Conservation (phyloP, 2,888 invertebrate genomes). For the Rhorus exstirpatorius region DNA sequence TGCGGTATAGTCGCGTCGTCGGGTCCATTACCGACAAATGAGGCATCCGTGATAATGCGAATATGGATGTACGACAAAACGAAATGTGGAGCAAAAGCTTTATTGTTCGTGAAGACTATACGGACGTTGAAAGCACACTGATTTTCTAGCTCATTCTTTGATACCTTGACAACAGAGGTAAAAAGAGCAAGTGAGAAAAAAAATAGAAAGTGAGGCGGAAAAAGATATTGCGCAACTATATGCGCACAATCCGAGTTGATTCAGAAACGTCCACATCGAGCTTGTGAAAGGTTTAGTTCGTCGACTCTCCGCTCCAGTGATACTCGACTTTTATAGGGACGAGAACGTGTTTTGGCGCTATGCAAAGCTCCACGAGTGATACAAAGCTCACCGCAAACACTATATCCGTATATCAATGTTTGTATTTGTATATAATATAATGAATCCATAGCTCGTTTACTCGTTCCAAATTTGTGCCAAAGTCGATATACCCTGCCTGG, state of each 20-base stretch:
- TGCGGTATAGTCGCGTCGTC: constrained; percentile 66
- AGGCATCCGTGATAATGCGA: constrained; percentile 76
- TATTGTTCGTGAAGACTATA: constrained; percentile 80
- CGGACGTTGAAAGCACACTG: constrained; percentile 77
- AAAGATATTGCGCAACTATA: constrained; percentile 6
- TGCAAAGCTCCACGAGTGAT: neutral
- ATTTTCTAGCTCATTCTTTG: constrained; percentile 21
- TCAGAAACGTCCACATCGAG: constrained; percentile 31
- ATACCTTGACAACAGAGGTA: neutral
- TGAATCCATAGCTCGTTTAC: neutral
- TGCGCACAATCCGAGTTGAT: constrained; percentile 39
- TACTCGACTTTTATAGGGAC: constrained; percentile 44
- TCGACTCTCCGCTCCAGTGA: neutral
- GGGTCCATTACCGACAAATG: constrained; percentile 78
- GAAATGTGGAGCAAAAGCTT: constrained; percentile 76
- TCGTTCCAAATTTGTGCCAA: constrained; percentile 28
- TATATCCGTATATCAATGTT: neutral
- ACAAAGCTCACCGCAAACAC: constrained; percentile 12
- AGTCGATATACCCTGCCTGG: constrained; percentile 54
- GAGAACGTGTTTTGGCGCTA: constrained; percentile 20
- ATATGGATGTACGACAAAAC: constrained; percentile 71
- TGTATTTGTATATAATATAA: neutral
- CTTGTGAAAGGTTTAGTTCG: constrained; percentile 18
- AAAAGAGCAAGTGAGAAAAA: neutral
- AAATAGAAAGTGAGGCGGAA: neutral